Evolutionary conservation across 92 coral and sea anemone species (phyloP).

Genomic region (Palythoa heliodiscus): DNA sequence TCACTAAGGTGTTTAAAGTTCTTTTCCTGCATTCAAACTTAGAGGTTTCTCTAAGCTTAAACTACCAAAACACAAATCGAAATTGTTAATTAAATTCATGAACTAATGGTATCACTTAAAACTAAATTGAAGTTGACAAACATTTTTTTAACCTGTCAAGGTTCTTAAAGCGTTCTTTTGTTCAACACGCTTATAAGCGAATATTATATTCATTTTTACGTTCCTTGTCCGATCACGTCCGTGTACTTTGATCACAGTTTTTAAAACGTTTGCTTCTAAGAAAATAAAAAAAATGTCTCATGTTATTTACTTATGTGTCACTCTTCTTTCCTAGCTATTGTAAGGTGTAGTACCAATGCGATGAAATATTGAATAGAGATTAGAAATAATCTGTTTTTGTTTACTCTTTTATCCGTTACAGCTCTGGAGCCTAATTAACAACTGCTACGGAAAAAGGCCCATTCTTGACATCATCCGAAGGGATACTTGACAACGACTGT

Average conservation of each 20-base stretch:
- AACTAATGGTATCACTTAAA: not conserved
- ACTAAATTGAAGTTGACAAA: not conserved
- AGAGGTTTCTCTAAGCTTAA: not conserved
- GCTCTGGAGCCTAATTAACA: not conserved
- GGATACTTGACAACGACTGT: not conserved
- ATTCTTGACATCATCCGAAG: not conserved
- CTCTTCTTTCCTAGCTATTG: slow-evolving; percentile 13
- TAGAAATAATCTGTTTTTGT: slow-evolving; percentile 14
- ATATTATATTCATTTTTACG: no score
- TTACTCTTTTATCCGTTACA: not conserved
- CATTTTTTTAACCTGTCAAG: no score
- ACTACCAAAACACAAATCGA: not conserved
- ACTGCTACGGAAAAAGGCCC: not conserved
- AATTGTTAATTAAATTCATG: not conserved
- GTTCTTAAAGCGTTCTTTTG: no score
- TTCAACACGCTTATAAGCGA: no score
- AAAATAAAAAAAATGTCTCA: not conserved
- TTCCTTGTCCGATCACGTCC: no score
- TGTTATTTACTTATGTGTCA: not conserved
- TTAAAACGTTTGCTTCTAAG: not conserved
- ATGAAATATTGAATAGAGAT: slow-evolving; percentile 6
- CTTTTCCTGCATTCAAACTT: not conserved
- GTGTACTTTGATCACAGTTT: not conserved
- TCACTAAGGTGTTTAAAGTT: not conserved
- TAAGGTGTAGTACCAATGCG: not conserved